phyloP scores from a whole-genome alignment of 2,113 vertebrate species.

The Tragulus kanchil region DNA sequence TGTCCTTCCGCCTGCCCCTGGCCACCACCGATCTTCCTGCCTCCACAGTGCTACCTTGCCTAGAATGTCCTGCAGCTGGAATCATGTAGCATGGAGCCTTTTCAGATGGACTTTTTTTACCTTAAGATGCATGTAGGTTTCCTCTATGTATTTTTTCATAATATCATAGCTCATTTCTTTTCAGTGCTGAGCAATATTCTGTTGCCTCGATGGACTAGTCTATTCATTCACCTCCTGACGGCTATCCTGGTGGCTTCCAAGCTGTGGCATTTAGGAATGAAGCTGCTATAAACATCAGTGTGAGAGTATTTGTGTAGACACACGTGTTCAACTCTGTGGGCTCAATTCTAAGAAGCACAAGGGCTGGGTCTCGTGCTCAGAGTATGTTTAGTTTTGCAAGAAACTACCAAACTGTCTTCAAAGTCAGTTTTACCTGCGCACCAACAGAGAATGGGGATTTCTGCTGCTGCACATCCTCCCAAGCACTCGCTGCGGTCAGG shows the following conservation, averaged over 20 bases:
- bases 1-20: neutral
- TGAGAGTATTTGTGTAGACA: neutral
- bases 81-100: neutral
- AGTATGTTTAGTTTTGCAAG: neutral
- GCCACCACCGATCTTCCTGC: fast-evolving
- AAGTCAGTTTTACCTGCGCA: fast-evolving
- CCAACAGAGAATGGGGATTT: fast-evolving
- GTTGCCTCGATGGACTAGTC: neutral
- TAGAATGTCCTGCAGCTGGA: neutral
- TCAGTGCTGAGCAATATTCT: neutral
- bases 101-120: neutral
- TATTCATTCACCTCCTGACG: neutral
- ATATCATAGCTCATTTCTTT: neutral
- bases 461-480: neutral
- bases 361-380: neutral
- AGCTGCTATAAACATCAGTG: neutral
- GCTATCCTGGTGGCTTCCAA: neutral
- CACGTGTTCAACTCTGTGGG: neutral
- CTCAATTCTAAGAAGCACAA: neutral
- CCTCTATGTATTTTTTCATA: neutral
- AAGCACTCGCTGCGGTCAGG: neutral
- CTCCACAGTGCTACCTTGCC: neutral
- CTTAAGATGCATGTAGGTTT: neutral
- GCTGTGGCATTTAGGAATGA: neutral
- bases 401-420: neutral